A percentile compares a stretch with the other conserved stretches of the same genome.
Conservation (phyloP, 1,140 invertebrate species). For the Riptortus pedestris region DNA sequence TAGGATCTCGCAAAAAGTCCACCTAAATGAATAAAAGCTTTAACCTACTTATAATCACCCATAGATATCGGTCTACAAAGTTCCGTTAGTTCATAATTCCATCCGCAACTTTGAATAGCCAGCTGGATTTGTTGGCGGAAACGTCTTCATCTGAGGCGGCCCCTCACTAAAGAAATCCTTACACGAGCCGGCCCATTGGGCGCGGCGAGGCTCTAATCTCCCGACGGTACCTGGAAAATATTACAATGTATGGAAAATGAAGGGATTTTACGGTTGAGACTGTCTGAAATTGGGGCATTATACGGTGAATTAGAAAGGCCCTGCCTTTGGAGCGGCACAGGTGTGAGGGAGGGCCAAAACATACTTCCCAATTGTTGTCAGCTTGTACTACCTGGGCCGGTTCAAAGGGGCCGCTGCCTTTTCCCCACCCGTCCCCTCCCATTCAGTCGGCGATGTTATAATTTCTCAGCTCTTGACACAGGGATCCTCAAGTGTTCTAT, state of each 20-base stretch:
- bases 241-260: conserved; percentile 19
- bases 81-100: no score
- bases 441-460: conserved; percentile 4
- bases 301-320: conserved; percentile 7
- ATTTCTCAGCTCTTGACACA: conserved; percentile 4
- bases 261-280: conserved; percentile 9
- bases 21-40: no score
- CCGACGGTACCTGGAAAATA: conserved; percentile 17
- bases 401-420: conserved; percentile 3
- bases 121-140: no score
- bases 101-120: no score
- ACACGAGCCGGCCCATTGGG: no score
- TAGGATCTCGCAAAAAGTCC: no score
- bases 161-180: no score
- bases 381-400: conserved; percentile 9
- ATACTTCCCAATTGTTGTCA: conserved; percentile 12
- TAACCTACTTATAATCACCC: no score
- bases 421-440: neutral
- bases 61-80: no score
- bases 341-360: conserved; percentile 8
- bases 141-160: no score
- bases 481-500: neutral
- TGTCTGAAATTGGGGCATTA: conserved; percentile 13
- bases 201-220: no score
- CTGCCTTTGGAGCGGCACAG: conserved; percentile 7